Evolutionary conservation across 35 echinoderm and acorn worm species (phyloP), one percentile per base, ranked within the genome.

Genomic region (Patiria miniata): DNA sequence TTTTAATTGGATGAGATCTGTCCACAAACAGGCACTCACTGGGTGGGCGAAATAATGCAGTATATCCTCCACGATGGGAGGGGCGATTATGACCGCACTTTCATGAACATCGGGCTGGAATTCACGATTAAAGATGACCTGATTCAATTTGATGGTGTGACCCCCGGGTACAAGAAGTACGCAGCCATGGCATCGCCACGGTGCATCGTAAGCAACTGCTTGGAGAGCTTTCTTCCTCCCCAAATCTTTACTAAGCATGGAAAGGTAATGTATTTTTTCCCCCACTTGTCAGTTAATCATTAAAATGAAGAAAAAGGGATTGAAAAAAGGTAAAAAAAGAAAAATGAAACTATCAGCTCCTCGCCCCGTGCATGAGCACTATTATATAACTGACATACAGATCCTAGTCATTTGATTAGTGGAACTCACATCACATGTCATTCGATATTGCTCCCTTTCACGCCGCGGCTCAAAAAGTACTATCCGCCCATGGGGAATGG

Each of bases 141-240:
- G 5, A 32, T 23, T 32, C 3, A 73, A 32, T 12, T 73, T 2
- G 26, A 73, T 3, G 29, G 65, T 30, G 65, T 26, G 21, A 34
- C 34, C 23, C 65, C 65, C 23, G 65, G 65, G 26, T 78, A 53
- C 1, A 77, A 87, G 76, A 30, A 33, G 0, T 69, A 69, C 15
- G 85, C 77, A 8, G 42, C 52, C 22, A 87, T 8, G 32, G 19
- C 68, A 17, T 52, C 40, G 0, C 76, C 50, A 0, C 1, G 85
- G 42, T 51, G 47, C n/a, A 69, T 87, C 4, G 36, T 53, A 39
- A 87, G 68, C 34, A 68, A 87, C 28, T 32, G 76, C 34, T 69
- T 34, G 32, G 40, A 34, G 17, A 18, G 50, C 8, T 53, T 40
- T 23, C 50, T 87, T 17, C 85, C 85, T 8, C 9, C 23, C 15